phyloP scores from a whole-genome alignment of 2,888 invertebrate species.

The Pachycephus smyrnensis region DNA sequence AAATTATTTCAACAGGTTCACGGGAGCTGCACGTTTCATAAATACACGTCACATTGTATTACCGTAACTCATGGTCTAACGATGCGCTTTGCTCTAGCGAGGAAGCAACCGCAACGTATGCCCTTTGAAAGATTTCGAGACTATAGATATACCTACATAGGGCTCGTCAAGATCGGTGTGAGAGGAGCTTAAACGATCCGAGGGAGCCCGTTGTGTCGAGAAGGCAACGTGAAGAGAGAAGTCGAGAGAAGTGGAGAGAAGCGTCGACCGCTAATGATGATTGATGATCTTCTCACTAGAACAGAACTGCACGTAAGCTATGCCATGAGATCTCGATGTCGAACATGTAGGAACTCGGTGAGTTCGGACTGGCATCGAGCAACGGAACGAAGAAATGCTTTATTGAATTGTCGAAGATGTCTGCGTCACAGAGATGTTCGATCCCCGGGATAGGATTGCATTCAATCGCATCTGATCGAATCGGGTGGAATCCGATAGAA shows the following conservation, averaged over 20 bases:
- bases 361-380: neutral
- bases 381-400: slow-evolving; percentile 30
- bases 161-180: slow-evolving; percentile 11
- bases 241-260: slow-evolving; percentile 9
- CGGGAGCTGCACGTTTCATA: slow-evolving; percentile 13
- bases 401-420: slow-evolving; percentile 37
- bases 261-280: slow-evolving; percentile 48
- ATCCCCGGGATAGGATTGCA: neutral
- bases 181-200: slow-evolving; percentile 29
- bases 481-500: neutral
- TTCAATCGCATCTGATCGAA: neutral
- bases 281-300: slow-evolving; percentile 48
- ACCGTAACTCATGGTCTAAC: slow-evolving; percentile 38
- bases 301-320: slow-evolving; percentile 24
- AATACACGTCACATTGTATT: slow-evolving; percentile 39
- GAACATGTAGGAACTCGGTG: neutral
- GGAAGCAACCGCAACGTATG: neutral
- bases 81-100: neutral
- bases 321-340: slow-evolving; percentile 4
- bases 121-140: neutral
- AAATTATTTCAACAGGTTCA: slow-evolving; percentile 13
- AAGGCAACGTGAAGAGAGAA: slow-evolving; percentile 9
- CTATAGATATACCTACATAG: neutral
- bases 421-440: slow-evolving; percentile 18
- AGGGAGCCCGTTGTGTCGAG: neutral